Percentiles rank a stretch among this genome's conserved stretches.
These are phyloP conservation scores for Allophyes oxyacanthae DNA, from an alignment of 2,888 invertebrate genomes.

Conservation along the genomic window DNA sequence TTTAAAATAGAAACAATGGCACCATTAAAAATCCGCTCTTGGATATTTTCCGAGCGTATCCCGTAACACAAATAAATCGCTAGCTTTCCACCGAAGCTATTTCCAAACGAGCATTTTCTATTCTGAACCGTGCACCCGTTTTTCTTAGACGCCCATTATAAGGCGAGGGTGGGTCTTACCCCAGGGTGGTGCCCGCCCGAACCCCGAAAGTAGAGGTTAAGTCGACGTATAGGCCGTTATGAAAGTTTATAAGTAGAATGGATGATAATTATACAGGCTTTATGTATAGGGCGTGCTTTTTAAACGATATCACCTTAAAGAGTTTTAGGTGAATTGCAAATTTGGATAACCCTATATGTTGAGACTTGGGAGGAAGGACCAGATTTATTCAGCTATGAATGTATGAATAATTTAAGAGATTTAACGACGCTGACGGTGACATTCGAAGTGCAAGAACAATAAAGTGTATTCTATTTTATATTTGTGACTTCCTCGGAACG, in stretches of 20 bases:
- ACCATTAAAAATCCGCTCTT: constrained; percentile 88
- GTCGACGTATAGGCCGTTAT: constrained; percentile 89
- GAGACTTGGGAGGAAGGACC: constrained; percentile 31
- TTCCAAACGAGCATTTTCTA: constrained; percentile 89
- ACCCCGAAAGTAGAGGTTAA: constrained; percentile 86
- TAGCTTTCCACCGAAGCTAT: constrained; percentile 89
- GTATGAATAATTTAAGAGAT: constrained; percentile 47
- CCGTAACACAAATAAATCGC: constrained; percentile 88
- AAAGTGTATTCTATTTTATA: too few relatives aligned
- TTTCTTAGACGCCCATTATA: constrained; percentile 88
- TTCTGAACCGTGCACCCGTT: constrained; percentile 88
- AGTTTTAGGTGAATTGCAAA: constrained; percentile 74
- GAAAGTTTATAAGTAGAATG: constrained; percentile 89
- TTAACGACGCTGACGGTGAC: constrained; percentile 20
- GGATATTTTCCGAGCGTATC: constrained; percentile 87
- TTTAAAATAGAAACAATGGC: constrained; percentile 89
- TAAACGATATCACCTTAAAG: constrained; percentile 81
- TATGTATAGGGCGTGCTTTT: constrained; percentile 85
- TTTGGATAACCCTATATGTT: constrained; percentile 53
- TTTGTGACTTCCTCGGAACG: too few relatives aligned
- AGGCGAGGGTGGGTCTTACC: constrained; percentile 74
- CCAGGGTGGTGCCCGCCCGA: constrained; percentile 56
- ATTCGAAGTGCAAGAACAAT: constrained; percentile 17
- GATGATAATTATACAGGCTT: constrained; percentile 88
- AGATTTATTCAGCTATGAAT: constrained; percentile 52